A percentile compares a stretch with the other conserved stretches of the same genome.
These are phyloP conservation scores for Beris morrisii DNA, from an alignment of 2,888 invertebrate genomes.

Conservation along the genomic window DNA sequence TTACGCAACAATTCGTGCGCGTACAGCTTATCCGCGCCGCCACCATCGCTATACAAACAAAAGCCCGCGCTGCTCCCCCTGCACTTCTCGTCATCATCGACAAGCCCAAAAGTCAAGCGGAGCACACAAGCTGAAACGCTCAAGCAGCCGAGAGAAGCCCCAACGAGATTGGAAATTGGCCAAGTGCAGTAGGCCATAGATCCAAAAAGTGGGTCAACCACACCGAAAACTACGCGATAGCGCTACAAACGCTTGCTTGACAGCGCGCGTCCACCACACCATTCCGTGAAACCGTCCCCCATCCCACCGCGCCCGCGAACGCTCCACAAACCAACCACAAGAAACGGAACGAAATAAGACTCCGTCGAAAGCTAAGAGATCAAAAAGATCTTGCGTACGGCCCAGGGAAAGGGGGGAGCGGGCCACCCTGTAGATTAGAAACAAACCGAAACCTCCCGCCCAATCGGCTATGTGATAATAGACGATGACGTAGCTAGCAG, in stretches of 20 bases:
- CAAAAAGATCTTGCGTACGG: slow-evolving; percentile 7
- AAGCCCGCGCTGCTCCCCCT: background rate
- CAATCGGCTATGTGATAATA: slow-evolving; percentile 17
- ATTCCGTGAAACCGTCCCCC: background rate
- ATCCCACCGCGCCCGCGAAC: background rate
- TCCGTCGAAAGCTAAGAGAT: slow-evolving; percentile 4
- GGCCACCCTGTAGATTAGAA: background rate
- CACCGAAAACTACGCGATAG: slow-evolving; percentile 32
- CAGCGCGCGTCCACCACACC: background rate
- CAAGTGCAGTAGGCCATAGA: slow-evolving; percentile 58
- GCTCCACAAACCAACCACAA: background rate
- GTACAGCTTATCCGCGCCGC: slow-evolving; percentile 14
- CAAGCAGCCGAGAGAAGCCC: slow-evolving; percentile 15
- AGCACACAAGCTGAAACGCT: slow-evolving; percentile 6
- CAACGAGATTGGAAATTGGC: slow-evolving; percentile 55
- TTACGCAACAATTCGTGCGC: slow-evolving; percentile 29
- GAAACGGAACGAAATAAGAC: background rate
- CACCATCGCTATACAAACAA: slow-evolving; percentile 15
- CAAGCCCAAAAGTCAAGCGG: slow-evolving; percentile 3
- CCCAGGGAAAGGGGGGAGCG: background rate
- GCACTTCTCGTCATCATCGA: background rate
- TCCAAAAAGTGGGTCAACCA: slow-evolving; percentile 43
- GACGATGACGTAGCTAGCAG: slow-evolving; percentile 19
- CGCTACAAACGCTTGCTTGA: background rate
- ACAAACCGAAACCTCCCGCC: slow-evolving; percentile 1